phyloP scores from a whole-genome alignment of 2,113 vertebrate species.

The Microtus ochrogaster region DNA sequence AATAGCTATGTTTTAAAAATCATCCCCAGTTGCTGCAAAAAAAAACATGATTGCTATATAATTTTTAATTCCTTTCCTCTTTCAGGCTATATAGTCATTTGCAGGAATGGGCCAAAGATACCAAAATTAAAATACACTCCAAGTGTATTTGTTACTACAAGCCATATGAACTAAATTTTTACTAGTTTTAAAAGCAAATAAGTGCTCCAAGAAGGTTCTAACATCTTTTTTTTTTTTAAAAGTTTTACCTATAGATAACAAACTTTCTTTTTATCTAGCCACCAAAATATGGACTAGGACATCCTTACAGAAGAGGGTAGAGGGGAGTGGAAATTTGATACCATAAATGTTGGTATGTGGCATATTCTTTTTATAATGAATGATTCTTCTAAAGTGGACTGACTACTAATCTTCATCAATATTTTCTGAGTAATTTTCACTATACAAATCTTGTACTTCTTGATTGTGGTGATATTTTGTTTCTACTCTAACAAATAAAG shows the following conservation, averaged over 20 bases:
- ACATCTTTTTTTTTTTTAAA: background rate
- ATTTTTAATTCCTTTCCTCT: slow-evolving; percentile 58
- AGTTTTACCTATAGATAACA: slow-evolving; percentile 40
- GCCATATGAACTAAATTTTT: slow-evolving; percentile 25
- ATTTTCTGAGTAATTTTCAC: slow-evolving; percentile 65
- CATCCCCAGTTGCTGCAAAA: slow-evolving; percentile 45
- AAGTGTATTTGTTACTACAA: slow-evolving; percentile 19
- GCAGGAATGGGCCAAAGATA: slow-evolving; percentile 33
- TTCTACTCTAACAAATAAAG: too few species aligned
- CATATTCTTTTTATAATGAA: slow-evolving; percentile 54
- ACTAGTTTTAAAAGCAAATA: slow-evolving; percentile 53
- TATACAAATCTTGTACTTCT: slow-evolving; percentile 37
- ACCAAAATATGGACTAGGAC: slow-evolving; percentile 34
- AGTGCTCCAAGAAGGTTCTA: slow-evolving; percentile 19
- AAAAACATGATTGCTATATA: background rate
- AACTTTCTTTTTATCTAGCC: slow-evolving; percentile 3
- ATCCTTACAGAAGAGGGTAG: slow-evolving; percentile 45
- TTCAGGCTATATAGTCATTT: slow-evolving; percentile 50
- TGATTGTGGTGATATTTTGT: too few species aligned
- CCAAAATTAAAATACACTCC: slow-evolving; percentile 67
- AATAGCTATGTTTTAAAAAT: slow-evolving; percentile 45
- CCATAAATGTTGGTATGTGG: slow-evolving; percentile 27
- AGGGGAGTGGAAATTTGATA: slow-evolving; percentile 30
- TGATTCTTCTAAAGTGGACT: slow-evolving; percentile 49
- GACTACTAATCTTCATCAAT: background rate